Percentiles rank a stretch among this genome's conserved stretches.
These are phyloP conservation scores for Cephus nigrinus DNA, from an alignment of 2,888 invertebrate genomes.

Conservation along the genomic window DNA sequence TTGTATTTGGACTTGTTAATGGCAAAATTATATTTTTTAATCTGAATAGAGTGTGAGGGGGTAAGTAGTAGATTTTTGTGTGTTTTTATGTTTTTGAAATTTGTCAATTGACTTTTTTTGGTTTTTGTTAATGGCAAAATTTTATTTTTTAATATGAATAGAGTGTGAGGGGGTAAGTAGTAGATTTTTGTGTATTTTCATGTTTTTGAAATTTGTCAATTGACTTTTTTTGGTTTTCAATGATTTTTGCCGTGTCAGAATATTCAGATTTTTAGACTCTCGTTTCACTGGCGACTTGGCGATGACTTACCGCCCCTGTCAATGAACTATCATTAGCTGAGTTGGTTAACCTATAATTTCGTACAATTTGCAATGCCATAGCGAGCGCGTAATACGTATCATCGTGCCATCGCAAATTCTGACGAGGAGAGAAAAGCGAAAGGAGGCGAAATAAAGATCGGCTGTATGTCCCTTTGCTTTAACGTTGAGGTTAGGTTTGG, in stretches of 20 bases:
- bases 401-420: not conserved
- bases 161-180: too few species aligned
- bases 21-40: not conserved
- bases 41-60: not conserved
- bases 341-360: not conserved
- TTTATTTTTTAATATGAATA: not conserved
- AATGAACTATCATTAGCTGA: not conserved
- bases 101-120: fast-evolving
- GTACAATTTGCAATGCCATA: not conserved
- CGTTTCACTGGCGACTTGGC: not conserved
- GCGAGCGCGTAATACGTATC: not conserved
- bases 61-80: too few species aligned
- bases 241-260: not conserved
- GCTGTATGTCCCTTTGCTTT: not conserved
- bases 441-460: not conserved
- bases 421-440: not conserved
- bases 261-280: not conserved
- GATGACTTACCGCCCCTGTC: not conserved
- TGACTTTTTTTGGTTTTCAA: not conserved
- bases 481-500: not conserved
- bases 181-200: too few species aligned
- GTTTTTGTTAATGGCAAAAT: not conserved
- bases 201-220: too few species aligned
- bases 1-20: too few species aligned
- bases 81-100: too few species aligned